Base-by-base conservation (phyloP, 2,797 vertebrate species). In the Acropternis orthonyx region DNA sequence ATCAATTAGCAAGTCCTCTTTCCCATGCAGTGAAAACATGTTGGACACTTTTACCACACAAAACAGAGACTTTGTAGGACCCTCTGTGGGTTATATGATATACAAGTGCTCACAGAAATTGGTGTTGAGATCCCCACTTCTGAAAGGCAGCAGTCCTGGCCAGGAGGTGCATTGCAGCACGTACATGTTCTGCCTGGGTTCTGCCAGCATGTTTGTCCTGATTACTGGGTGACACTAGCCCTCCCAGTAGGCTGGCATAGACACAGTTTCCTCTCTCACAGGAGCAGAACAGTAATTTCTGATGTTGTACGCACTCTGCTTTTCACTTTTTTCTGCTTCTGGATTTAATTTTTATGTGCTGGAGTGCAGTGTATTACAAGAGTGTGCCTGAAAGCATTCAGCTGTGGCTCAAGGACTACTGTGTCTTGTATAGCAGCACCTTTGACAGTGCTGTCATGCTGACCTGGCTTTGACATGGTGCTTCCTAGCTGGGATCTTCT, bases 1-100 rank as follows among this genome's bases (percentile, higher is more conserved):
- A 92, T 54, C 39, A 76, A 59, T 48, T 7, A 71, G 6, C 18
- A 43, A 90, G 2, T 7, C 17, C 6, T 54, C 37, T 58, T 74
- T 67, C 41, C 27, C 7, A 44, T 20, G 30, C 22, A 39, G 17
- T 27, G 19, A 37, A 44, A 79, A 30, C 0, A 0, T 3, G 2
- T 79, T 82, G 72, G 23, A 72, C 14, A 21, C 4, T 39, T 81
- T 49, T 27, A 5, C 26, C 4, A 2, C 13, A 26, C 9, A 19
- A 77, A 71, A 37, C 0, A 74, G 48, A 67, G 30, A 28, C 19
- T 72, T 20, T 15, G 11, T 46, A 61, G 52, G 21, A 43, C 37
- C 67, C 27, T 55, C 23, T 55, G 12, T 23, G 51, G 21, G 32
- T 12, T 75, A 19, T 16, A 26, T 15, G 37, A 13, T 10, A 4